phyloP scores from a whole-genome alignment of 2,797 vertebrate species.

The Babyrousa celebensis region DNA sequence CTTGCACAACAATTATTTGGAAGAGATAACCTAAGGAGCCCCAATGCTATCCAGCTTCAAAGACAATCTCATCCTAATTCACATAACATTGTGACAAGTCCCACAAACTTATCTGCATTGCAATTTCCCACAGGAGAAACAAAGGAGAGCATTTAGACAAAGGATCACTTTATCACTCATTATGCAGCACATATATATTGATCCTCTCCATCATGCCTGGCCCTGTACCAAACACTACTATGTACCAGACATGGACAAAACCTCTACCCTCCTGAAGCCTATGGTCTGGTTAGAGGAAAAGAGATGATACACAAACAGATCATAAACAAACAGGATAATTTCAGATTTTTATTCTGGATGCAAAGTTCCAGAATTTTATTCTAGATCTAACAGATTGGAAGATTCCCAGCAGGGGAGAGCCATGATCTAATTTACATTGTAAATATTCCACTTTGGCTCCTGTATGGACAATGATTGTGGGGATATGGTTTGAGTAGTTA shows the following conservation, averaged over 20 bases:
- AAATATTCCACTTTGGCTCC: not conserved
- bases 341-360: constrained; percentile 25
- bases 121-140: not conserved
- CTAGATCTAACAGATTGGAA: not conserved
- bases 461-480: not conserved
- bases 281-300: constrained; percentile 18
- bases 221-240: not conserved
- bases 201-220: not conserved
- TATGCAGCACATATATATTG: not conserved
- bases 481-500: not conserved
- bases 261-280: not conserved
- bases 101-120: not conserved
- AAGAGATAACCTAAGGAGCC: constrained; percentile 4
- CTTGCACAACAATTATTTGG: not conserved
- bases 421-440: not conserved
- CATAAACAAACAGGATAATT: constrained; percentile 45
- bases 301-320: not conserved
- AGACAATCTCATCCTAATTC: constrained; percentile 56
- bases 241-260: not conserved
- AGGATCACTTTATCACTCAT: not conserved
- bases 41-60: not conserved
- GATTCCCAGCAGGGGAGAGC: not conserved
- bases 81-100: constrained; percentile 38
- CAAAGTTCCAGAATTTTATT: constrained; percentile 42
- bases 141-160: not conserved